Evolutionary conservation across 2,888 invertebrate genomes (phyloP).

Genomic region (Agonopterix alstromeriana): DNA sequence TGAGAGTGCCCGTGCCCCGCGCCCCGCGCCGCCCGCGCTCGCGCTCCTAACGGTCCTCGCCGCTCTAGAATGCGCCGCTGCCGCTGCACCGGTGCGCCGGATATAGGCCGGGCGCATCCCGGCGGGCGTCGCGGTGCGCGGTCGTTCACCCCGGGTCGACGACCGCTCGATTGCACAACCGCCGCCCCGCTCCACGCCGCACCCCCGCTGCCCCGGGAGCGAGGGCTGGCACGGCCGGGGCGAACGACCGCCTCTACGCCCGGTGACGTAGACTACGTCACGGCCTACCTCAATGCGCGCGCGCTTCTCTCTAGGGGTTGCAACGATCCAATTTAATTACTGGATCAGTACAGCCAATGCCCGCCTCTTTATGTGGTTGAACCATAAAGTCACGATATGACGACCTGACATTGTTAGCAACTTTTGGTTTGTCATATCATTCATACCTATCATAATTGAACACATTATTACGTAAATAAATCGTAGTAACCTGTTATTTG

Average conservation of each 20-base stretch:
- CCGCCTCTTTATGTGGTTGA: conserved; percentile 1
- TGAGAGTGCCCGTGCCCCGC: conserved; percentile 69
- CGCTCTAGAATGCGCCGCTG: conserved; percentile 75
- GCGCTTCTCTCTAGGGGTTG: conserved; percentile 71
- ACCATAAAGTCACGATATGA: neutral
- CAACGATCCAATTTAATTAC: conserved; percentile 54
- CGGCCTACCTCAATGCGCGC: conserved; percentile 78
- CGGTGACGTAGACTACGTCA: conserved; percentile 71
- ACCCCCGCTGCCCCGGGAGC: conserved; percentile 48
- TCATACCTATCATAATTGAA: neutral
- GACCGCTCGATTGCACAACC: conserved; percentile 74
- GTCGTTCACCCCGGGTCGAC: conserved; percentile 71
- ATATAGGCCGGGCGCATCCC: conserved; percentile 77
- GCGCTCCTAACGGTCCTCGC: conserved; percentile 72
- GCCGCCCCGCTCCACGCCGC: conserved; percentile 36
- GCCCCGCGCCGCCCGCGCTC: conserved; percentile 38
- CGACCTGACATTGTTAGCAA: no score
- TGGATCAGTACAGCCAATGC: conserved; percentile 17
- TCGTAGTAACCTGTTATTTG: neutral
- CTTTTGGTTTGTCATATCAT: neutral
- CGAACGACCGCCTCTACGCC: conserved; percentile 60
- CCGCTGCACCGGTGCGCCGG: conserved; percentile 74
- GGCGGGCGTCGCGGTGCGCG: conserved; percentile 69
- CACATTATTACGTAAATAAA: no score
- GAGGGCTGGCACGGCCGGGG: conserved; percentile 42